Conservation (phyloP, 92 coral and sea anemone species). For the Virgularia gustaviana region DNA sequence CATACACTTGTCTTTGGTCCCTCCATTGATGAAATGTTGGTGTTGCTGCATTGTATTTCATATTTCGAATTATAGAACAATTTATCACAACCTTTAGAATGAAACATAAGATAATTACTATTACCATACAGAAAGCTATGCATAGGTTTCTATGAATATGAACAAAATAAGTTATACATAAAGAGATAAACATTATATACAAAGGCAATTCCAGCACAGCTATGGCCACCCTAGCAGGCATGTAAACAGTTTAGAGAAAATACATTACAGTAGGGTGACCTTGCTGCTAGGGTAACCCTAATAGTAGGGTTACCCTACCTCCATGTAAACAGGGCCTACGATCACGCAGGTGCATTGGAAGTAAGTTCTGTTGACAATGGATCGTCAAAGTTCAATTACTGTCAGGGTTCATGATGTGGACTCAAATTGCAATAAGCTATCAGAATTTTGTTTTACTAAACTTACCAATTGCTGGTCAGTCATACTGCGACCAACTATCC, state of each 20-base stretch:
- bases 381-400: not conserved
- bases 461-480: conserved; percentile 73
- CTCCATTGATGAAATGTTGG: conserved; percentile 99
- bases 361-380: too few species aligned
- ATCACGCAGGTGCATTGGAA: too few species aligned
- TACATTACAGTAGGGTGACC: too few species aligned
- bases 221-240: too few species aligned
- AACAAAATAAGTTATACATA: not conserved
- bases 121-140: not conserved
- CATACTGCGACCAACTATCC: conserved; percentile 88
- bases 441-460: not conserved
- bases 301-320: too few species aligned
- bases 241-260: too few species aligned
- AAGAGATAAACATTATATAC: not conserved
- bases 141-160: not conserved
- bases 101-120: not conserved
- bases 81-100: conserved; percentile 84
- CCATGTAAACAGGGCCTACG: too few species aligned
- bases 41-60: conserved; percentile 93
- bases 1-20: conserved; percentile 97
- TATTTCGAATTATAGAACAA: conserved; percentile 82
- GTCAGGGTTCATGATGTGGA: not conserved
- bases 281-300: too few species aligned
- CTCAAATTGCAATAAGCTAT: not conserved
- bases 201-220: too few species aligned